Evolutionary conservation across 1,140 invertebrate genomes (phyloP), one percentile per base, ranked within the genome.

Genomic region (Lepeophtheirus salmonis): DNA sequence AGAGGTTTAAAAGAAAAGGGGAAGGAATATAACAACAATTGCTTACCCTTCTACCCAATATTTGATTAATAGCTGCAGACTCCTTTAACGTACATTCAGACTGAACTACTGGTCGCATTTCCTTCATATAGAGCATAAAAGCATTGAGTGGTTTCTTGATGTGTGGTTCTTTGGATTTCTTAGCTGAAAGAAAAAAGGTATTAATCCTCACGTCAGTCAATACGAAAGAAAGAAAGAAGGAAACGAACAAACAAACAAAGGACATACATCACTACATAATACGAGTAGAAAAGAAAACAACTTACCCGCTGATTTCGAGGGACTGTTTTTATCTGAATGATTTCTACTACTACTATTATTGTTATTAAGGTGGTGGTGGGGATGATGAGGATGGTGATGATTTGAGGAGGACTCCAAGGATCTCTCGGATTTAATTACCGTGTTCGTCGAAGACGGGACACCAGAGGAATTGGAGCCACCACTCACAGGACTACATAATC

Each of bases 101-200:
- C 52, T 97, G 88, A 50, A 98, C 91, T 76, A 95, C 90, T 65
- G 91, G 86, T 69, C 95, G 78, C 88, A 96, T 96, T 73, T 98
- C 94, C 74, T 97, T 97, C 95, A 98, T 99, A 73, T 96, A 99
- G 65, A 97, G 79, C 96, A 99, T 99, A 78, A 99, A 99, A 67
- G 96, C 95, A 75, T 99, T 99, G 52, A 98, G 78, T 62, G 95
- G 95, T 77, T 99, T 99, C 78, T 99, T 98, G 71, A 98, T 96
- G 75, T 97, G 91, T 64, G 84, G 86, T 76, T 90, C 91, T 77
- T 56, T 23, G 6, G 30, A n/a, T 22, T 52, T 52, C 50, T 52
- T 52, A 22, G n/a, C 50, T 52, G 16, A 18, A 18, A 52, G 4
- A 4, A 52, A 16, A 22, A 22, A 16, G n/a, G 6, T 52, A 16